These are phyloP conservation scores for Percopsis transmontana DNA, from an alignment of 2,113 vertebrate genomes.

Conservation along the genomic window DNA sequence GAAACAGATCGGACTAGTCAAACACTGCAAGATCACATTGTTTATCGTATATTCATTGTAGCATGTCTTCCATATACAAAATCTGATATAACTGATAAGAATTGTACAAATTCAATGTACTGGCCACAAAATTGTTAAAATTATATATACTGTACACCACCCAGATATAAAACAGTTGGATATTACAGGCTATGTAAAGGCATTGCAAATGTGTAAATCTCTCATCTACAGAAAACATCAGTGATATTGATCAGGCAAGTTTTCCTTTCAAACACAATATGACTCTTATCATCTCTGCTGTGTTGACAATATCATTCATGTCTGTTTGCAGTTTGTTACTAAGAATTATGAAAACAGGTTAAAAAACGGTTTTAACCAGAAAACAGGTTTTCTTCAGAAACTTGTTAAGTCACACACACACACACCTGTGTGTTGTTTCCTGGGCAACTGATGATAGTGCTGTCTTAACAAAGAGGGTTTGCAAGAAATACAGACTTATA, in stretches of 20 bases:
- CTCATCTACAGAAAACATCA: slow-evolving; percentile 26
- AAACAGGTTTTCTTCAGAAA: background rate
- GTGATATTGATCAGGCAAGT: slow-evolving; percentile 34
- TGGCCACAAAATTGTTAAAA: too few relatives aligned
- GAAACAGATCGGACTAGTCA: too few relatives aligned
- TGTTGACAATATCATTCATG: slow-evolving; percentile 1
- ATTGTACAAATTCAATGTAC: too few relatives aligned
- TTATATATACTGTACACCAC: background rate
- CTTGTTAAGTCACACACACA: slow-evolving; percentile 18
- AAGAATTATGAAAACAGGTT: background rate
- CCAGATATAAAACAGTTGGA: slow-evolving; percentile 14
- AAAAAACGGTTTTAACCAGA: background rate
- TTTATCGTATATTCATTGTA: too few relatives aligned
- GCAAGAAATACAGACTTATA: too few relatives aligned
- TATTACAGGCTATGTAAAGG: background rate
- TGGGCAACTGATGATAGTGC: background rate
- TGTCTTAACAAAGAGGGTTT: background rate
- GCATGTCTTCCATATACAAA: too few relatives aligned
- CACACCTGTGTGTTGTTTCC: slow-evolving; percentile 27
- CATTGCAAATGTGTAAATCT: slow-evolving; percentile 34
- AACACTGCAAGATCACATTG: too few relatives aligned
- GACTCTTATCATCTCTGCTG: slow-evolving; percentile 21
- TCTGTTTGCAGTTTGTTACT: slow-evolving; percentile 2
- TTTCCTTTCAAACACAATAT: slow-evolving; percentile 8
- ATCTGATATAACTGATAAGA: background rate